A percentile compares a stretch with the other conserved stretches of the same genome.
Evolutionary conservation across 64 coral and sea anemone genomes (phyloP).

Genomic region (Pocillopora damicornis): DNA sequence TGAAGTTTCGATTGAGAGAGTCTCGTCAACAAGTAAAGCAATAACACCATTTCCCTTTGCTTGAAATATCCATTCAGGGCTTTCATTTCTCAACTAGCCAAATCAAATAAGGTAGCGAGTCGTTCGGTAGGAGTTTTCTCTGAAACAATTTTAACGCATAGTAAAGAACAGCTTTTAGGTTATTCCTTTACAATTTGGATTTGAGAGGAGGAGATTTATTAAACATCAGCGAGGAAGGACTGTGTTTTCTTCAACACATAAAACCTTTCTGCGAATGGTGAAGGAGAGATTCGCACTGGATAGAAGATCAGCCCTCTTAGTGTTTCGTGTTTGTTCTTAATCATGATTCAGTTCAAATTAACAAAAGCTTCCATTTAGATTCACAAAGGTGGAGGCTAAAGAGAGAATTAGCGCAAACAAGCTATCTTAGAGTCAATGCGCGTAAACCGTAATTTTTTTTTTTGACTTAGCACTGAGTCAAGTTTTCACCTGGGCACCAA

Average conservation of each 20-base stretch:
- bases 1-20: not conserved
- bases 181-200: not conserved
- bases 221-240: not conserved
- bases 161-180: not conserved
- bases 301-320: constrained; percentile 19
- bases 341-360: constrained; percentile 13
- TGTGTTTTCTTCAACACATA: not conserved
- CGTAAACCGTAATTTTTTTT: not conserved
- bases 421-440: not conserved
- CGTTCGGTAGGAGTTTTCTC: not conserved
- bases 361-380: constrained; percentile 22
- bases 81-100: not conserved
- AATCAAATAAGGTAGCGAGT: not conserved
- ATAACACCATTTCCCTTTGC: not conserved
- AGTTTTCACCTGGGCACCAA: not conserved
- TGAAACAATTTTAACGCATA: not conserved
- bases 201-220: not conserved
- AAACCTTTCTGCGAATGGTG: not conserved
- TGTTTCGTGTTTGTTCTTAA: constrained; percentile 26
- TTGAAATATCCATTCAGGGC: not conserved
- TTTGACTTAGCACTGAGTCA: not conserved
- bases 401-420: constrained; percentile 18
- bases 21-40: not conserved
- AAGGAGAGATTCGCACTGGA: not conserved
- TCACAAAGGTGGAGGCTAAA: not conserved